Conservation (phyloP, 2,797 vertebrate species). For the Dipus sagitta region DNA sequence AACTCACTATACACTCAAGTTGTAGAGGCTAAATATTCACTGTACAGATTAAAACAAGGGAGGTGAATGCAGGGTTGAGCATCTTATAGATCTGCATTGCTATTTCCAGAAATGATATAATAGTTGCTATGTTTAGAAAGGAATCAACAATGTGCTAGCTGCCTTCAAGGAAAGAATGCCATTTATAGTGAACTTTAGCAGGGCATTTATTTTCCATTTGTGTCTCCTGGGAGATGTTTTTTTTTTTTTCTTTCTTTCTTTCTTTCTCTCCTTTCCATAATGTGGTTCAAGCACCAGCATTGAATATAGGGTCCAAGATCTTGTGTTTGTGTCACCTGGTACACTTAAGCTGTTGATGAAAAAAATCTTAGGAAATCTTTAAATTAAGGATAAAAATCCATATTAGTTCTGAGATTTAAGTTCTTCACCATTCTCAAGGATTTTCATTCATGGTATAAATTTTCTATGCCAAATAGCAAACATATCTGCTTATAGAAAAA, state of each 20-base stretch:
- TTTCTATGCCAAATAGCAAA: neutral
- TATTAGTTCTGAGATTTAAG: constrained; percentile 19
- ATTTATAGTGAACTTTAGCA: neutral
- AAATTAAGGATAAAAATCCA: neutral
- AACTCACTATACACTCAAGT: neutral
- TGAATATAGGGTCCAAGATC: neutral
- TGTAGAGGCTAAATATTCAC: neutral
- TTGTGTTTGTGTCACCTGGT: neutral
- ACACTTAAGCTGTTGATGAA: neutral
- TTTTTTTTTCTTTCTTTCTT: neutral
- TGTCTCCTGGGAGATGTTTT: neutral
- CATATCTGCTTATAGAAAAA: neutral
- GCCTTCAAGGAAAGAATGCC: neutral
- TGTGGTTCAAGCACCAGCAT: neutral
- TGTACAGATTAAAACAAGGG: neutral
- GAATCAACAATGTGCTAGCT: neutral
- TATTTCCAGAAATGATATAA: constrained; percentile 1
- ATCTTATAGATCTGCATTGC: neutral
- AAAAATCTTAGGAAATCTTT: neutral
- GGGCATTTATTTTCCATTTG: neutral
- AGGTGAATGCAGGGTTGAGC: neutral
- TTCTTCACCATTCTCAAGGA: neutral
- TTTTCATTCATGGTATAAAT: neutral
- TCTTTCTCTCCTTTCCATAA: neutral
- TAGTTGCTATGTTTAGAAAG: neutral